Evolutionary conservation across 2,113 vertebrate species (phyloP).

Genomic region (Dromiciops gliroides): DNA sequence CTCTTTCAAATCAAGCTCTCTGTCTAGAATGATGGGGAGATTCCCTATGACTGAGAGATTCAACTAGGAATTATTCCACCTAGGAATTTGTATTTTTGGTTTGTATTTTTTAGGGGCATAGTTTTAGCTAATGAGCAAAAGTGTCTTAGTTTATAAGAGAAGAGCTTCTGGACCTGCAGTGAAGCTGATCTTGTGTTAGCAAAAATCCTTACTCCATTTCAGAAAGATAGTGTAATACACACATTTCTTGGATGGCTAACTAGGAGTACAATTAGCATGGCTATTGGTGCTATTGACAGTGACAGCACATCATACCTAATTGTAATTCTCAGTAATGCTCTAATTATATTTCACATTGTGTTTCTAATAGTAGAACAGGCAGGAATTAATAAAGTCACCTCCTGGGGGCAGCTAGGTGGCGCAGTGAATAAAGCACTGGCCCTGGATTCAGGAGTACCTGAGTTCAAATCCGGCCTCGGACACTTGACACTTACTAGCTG

Average conservation of each 20-base stretch:
- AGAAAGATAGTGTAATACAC: background rate
- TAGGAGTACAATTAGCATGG: background rate
- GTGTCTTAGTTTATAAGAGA: background rate
- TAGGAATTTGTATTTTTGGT: conserved; percentile 10
- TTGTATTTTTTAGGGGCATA: conserved; percentile 26
- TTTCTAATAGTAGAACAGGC: conserved; percentile 55
- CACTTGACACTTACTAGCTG: too few species aligned
- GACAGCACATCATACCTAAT: conserved; percentile 45
- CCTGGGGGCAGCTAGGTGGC: too few species aligned
- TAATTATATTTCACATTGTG: conserved; percentile 58
- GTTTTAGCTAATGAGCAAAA: conserved; percentile 56
- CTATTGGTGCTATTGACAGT: conserved; percentile 39
- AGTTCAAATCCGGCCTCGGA: too few species aligned
- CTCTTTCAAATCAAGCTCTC: background rate
- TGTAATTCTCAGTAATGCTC: conserved; percentile 67
- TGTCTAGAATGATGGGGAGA: conserved; percentile 4
- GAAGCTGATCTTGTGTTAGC: background rate
- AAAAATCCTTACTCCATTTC: background rate
- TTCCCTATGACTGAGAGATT: background rate
- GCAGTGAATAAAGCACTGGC: too few species aligned
- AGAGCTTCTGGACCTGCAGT: background rate
- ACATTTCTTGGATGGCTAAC: conserved; percentile 14
- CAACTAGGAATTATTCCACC: background rate
- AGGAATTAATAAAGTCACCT: conserved; percentile 55
- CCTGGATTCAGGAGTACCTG: too few species aligned